These are phyloP conservation scores for Pantala flavescens DNA, from an alignment of 1,140 invertebrate species.

Conservation along the genomic window DNA sequence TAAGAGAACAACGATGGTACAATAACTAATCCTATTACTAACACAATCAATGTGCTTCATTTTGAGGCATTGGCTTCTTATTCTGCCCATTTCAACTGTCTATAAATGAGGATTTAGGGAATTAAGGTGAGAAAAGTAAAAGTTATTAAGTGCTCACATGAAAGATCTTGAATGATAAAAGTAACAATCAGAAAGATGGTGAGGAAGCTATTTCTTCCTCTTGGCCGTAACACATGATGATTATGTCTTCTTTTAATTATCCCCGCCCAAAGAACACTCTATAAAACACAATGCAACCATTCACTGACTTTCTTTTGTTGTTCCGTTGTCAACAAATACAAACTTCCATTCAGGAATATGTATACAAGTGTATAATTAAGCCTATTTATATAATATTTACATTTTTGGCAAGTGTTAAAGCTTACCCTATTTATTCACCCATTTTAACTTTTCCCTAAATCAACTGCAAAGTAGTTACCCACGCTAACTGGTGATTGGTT, in stretches of 20 bases:
- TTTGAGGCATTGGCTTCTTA: neutral
- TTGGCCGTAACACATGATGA: neutral
- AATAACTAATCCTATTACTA: neutral
- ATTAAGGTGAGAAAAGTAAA: neutral
- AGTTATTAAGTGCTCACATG: neutral
- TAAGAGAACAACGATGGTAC: neutral
- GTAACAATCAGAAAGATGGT: neutral
- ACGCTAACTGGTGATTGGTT: neutral
- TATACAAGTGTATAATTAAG: constrained; percentile 8
- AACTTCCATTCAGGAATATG: constrained; percentile 9
- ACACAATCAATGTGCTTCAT: neutral
- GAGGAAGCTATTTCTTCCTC: neutral
- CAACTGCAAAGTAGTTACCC: neutral
- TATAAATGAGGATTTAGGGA: neutral
- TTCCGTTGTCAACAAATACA: neutral
- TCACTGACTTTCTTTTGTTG: neutral
- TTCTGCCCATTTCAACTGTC: neutral
- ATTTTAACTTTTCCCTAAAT: constrained; percentile 4
- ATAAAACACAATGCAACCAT: constrained; percentile 5
- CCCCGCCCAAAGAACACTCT: neutral
- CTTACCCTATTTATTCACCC: neutral
- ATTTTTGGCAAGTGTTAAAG: neutral
- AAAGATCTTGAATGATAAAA: neutral
- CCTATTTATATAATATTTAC: constrained; percentile 3
- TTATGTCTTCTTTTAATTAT: neutral